Conservation (phyloP, 2,113 vertebrate genomes). For the Chinchilla lanigera region DNA sequence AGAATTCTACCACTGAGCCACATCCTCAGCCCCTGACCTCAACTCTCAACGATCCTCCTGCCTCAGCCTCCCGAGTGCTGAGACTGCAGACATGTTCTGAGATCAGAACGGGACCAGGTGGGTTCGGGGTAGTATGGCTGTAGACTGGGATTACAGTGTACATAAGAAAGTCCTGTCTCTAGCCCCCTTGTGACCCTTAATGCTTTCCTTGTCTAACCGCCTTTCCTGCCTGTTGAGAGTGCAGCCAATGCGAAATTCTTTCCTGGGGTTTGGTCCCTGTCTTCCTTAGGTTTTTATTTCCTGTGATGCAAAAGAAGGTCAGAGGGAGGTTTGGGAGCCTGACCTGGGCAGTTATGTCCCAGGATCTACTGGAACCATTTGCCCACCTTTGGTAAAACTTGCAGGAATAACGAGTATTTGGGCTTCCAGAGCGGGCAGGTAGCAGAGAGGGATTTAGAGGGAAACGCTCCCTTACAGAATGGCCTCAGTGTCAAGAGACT, state of each 20-base stretch:
- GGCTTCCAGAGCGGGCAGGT: background rate
- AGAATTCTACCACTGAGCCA: too few species aligned
- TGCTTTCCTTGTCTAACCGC: background rate
- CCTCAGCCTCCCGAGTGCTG: background rate
- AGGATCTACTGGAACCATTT: background rate
- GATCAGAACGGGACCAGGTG: too few species aligned
- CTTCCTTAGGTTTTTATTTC: background rate
- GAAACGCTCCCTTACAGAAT: background rate
- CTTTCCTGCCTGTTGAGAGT: background rate
- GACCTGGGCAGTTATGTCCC: background rate
- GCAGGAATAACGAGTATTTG: background rate
- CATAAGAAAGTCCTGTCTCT: background rate
- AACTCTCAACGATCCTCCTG: background rate
- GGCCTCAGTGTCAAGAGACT: background rate
- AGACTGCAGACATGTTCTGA: too few species aligned
- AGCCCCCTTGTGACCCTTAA: background rate
- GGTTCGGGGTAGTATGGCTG: too few species aligned
- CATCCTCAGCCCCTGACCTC: too few species aligned
- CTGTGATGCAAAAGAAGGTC: background rate
- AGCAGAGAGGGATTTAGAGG: background rate
- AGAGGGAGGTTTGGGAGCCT: background rate
- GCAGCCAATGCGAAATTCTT: background rate
- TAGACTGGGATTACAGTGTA: background rate
- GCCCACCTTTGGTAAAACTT: background rate
- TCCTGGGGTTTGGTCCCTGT: background rate